phyloP scores from a whole-genome alignment of 2,113 vertebrate genomes.

The Dipodomys spectabilis region DNA sequence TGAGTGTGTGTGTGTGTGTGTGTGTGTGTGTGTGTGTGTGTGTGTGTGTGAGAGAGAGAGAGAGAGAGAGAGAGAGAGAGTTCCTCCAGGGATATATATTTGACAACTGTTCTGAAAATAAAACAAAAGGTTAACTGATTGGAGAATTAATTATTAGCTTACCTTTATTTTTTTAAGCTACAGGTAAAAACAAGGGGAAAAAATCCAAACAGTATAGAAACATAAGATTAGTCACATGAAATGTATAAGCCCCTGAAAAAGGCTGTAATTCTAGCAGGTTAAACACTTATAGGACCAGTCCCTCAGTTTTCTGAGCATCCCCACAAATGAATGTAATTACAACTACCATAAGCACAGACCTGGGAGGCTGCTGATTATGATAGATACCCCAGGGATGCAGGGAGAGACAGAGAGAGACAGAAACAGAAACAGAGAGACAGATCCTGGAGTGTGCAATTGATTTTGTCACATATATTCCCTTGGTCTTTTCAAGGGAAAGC shows the following conservation, averaged over 20 bases:
- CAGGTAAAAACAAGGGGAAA: conserved; percentile 19
- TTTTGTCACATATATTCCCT: conserved; percentile 8
- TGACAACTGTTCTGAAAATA: conserved; percentile 10
- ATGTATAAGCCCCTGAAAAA: background rate
- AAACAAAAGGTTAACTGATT: conserved; percentile 29
- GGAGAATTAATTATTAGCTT: conserved; percentile 57
- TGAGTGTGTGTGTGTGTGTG: background rate
- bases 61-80: too few species aligned
- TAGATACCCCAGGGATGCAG: conserved; percentile 2
- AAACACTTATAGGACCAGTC: conserved; percentile 44
- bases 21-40: background rate
- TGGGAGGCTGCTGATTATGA: background rate
- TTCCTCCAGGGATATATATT: background rate
- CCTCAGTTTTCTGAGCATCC: conserved; percentile 42
- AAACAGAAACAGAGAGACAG: too few species aligned
- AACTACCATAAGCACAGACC: conserved; percentile 29
- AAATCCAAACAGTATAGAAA: background rate
- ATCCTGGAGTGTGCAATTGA: conserved; percentile 35
- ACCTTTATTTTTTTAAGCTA: conserved; percentile 35
- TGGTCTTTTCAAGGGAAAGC: background rate
- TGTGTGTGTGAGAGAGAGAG: too few species aligned
- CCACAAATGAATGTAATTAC: conserved; percentile 70
- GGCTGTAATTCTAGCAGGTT: conserved; percentile 1
- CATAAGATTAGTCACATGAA: background rate
- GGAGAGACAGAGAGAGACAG: background rate